A percentile compares a stretch with the other conserved stretches of the same genome.
These are phyloP conservation scores for Trinorchestia longiramus DNA, from an alignment of 1,140 invertebrate species.

Conservation along the genomic window DNA sequence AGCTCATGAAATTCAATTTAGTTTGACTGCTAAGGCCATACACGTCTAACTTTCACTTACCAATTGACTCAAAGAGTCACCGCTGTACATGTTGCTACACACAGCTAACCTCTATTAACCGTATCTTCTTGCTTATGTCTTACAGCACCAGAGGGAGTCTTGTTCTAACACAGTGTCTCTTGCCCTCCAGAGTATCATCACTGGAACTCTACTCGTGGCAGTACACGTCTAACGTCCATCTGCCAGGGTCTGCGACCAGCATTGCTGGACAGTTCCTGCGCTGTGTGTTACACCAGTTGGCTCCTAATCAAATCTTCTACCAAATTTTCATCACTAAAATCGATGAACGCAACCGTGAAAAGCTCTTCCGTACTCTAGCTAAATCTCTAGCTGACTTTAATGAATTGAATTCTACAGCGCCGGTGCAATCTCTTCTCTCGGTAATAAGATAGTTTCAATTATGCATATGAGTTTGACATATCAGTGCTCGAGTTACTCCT, in stretches of 20 bases:
- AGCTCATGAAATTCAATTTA: too few relatives aligned
- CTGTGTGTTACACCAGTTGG: conserved; percentile 95
- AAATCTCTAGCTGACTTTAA: conserved; percentile 95
- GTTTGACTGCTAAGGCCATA: too few relatives aligned
- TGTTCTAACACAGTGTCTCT: not conserved
- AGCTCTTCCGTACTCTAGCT: conserved; percentile 94
- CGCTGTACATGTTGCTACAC: too few relatives aligned
- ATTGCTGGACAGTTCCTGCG: conserved; percentile 97
- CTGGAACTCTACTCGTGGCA: conserved; percentile 82
- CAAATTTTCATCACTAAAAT: conserved; percentile 94
- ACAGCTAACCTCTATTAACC: too few relatives aligned
- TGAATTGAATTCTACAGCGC: conserved; percentile 94
- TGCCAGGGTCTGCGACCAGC: conserved; percentile 89
- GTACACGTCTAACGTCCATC: conserved; percentile 85
- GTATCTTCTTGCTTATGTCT: too few relatives aligned
- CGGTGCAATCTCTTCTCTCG: conserved; percentile 91
- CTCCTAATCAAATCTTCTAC: conserved; percentile 94
- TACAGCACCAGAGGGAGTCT: too few relatives aligned
- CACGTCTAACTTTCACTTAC: too few relatives aligned
- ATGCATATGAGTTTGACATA: too few relatives aligned
- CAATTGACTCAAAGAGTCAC: too few relatives aligned
- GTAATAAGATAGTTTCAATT: conserved; percentile 70
- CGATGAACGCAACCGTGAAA: conserved; percentile 75
- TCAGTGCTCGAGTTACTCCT: too few relatives aligned
- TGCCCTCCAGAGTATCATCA: conserved; percentile 58